These are phyloP conservation scores for Forpus xanthops DNA, from an alignment of 2,797 vertebrate genomes.

Conservation along the genomic window DNA sequence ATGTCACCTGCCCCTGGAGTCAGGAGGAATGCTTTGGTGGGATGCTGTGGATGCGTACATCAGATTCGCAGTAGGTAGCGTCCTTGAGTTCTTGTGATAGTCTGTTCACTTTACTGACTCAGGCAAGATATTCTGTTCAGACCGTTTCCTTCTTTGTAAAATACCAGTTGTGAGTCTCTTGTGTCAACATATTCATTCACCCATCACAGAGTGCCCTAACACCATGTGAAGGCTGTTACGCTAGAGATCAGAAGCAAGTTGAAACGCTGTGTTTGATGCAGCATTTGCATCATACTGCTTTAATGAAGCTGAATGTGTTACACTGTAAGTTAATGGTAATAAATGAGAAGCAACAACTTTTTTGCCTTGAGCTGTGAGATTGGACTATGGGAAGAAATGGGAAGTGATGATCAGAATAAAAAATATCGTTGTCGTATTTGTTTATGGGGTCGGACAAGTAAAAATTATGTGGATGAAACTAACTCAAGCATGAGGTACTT, in stretches of 20 bases:
- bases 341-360: not conserved
- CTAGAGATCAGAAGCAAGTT: not conserved
- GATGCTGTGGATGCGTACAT: not conserved
- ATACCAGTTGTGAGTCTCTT: not conserved
- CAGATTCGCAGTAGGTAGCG: not conserved
- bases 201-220: not conserved
- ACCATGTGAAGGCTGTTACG: not conserved
- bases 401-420: not conserved
- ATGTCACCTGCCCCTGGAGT: not conserved
- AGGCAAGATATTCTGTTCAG: not conserved
- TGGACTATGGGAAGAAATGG: not conserved
- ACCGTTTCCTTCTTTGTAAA: not conserved
- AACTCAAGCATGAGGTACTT: not conserved
- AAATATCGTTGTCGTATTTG: not conserved
- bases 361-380: not conserved
- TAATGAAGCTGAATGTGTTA: not conserved
- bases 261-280: not conserved
- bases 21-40: not conserved
- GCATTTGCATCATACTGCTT: not conserved
- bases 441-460: not conserved
- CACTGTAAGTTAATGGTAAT: not conserved
- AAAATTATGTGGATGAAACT: not conserved
- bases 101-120: not conserved
- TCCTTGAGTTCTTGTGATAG: not conserved
- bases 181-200: not conserved